phyloP scores from a whole-genome alignment of 2,888 invertebrate genomes.

The Xestia c-nigrum region DNA sequence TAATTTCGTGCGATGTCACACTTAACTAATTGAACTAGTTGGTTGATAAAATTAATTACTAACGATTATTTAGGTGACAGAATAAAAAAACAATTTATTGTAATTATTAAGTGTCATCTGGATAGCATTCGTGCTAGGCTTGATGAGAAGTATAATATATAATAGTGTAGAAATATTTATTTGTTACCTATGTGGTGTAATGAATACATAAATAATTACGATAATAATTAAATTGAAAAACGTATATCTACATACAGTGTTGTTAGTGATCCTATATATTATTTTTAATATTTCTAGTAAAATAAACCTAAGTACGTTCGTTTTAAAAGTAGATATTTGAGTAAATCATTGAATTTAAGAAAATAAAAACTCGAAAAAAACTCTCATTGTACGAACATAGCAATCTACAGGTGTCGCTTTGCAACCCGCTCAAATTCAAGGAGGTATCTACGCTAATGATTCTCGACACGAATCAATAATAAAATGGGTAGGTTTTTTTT shows the following conservation, averaged over 20 bases:
- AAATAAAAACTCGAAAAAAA: too few species aligned
- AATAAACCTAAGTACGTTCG: neutral
- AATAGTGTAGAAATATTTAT: constrained; percentile 11
- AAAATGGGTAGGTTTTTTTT: too few species aligned
- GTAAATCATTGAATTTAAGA: too few species aligned
- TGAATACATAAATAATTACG: too few species aligned
- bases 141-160: constrained; percentile 25
- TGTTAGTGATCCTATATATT: too few species aligned
- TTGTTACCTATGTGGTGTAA: too few species aligned
- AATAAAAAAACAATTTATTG: constrained; percentile 21
- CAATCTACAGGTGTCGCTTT: too few species aligned
- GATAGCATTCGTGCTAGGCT: constrained; percentile 5
- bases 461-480: too few species aligned
- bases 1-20: neutral
- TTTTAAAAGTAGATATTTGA: too few species aligned
- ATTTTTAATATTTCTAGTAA: neutral
- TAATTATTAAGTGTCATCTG: constrained; percentile 29
- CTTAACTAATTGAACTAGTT: constrained; percentile 3
- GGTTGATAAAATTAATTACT: constrained; percentile 23
- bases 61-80: constrained; percentile 14
- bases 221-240: neutral
- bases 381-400: too few species aligned
- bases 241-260: neutral
- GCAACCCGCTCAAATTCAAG: too few species aligned
- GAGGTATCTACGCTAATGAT: too few species aligned